phyloP scores from a whole-genome alignment of 2,888 invertebrate species.

The Drosophila pseudotalamancana region DNA sequence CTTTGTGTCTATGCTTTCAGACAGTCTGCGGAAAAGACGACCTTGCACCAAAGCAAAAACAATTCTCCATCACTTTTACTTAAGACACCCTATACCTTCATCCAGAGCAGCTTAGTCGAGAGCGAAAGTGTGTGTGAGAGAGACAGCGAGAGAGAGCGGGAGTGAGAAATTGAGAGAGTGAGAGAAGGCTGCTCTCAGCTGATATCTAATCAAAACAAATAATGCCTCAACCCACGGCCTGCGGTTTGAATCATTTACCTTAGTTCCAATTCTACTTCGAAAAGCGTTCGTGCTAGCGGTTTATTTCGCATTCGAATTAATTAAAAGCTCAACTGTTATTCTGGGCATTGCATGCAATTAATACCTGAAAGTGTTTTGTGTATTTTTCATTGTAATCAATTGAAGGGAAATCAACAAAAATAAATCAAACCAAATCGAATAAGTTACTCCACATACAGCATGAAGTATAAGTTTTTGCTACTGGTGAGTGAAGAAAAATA shows the following conservation, averaged over 20 bases:
- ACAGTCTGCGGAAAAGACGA: conserved; percentile 34
- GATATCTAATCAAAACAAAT: conserved; percentile 79
- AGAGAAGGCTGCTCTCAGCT: conserved; percentile 33
- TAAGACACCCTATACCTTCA: conserved; percentile 15
- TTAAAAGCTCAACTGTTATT: conserved; percentile 9
- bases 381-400: conserved; percentile 19
- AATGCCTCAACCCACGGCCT: conserved; percentile 39
- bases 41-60: conserved; percentile 55
- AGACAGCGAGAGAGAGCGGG: background rate
- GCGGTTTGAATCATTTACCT: conserved; percentile 67
- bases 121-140: conserved; percentile 33
- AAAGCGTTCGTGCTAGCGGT: conserved; percentile 17
- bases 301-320: conserved; percentile 14
- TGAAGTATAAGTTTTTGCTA: conserved; percentile 65
- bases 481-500: conserved; percentile 65
- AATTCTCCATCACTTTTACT: conserved; percentile 56
- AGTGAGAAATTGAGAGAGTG: background rate
- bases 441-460: conserved; percentile 36
- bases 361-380: conserved; percentile 28
- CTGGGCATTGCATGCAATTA: conserved; percentile 14
- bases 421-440: conserved; percentile 1
- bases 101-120: conserved; percentile 29
- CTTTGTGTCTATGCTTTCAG: background rate
- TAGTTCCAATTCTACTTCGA: conserved; percentile 38
- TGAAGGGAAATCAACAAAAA: conserved; percentile 1